Evolutionary conservation across 2,113 vertebrate genomes (phyloP).

Genomic region (Amphilophus citrinellus): DNA sequence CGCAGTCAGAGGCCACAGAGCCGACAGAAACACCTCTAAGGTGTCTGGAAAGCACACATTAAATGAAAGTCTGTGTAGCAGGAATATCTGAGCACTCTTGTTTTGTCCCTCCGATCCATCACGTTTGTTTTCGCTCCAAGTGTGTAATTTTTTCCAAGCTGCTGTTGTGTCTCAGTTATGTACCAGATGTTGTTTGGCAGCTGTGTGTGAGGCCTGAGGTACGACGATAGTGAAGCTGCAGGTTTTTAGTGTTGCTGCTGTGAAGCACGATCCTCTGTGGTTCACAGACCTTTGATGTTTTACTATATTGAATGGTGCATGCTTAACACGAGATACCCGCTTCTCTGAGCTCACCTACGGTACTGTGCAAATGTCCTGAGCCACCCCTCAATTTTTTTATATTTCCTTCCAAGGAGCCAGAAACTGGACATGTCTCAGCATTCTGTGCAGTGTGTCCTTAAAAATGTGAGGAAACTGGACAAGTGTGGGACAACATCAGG

Average conservation of each 20-base stretch:
- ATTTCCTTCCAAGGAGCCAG: no score
- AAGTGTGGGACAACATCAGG: no score
- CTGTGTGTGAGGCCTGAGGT: background rate
- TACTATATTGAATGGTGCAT: accelerated
- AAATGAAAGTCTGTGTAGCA: background rate
- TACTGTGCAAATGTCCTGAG: background rate
- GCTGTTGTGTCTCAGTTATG: background rate
- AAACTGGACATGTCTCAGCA: no score
- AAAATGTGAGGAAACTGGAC: no score
- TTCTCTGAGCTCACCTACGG: background rate
- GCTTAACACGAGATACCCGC: accelerated
- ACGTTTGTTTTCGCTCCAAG: background rate
- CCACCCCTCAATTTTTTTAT: no score
- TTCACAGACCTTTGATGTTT: accelerated
- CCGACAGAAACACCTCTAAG: background rate
- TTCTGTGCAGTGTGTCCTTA: no score
- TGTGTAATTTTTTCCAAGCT: background rate
- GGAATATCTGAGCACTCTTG: no score
- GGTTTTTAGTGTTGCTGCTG: background rate
- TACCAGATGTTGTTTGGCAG: background rate
- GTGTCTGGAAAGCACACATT: no score
- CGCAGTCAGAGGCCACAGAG: background rate
- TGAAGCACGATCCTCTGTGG: background rate
- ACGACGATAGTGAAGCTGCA: background rate
- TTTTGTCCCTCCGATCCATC: background rate